These are phyloP conservation scores for Drosophila nigromelanica DNA, from an alignment of 1,140 invertebrate genomes.

Conservation along the genomic window DNA sequence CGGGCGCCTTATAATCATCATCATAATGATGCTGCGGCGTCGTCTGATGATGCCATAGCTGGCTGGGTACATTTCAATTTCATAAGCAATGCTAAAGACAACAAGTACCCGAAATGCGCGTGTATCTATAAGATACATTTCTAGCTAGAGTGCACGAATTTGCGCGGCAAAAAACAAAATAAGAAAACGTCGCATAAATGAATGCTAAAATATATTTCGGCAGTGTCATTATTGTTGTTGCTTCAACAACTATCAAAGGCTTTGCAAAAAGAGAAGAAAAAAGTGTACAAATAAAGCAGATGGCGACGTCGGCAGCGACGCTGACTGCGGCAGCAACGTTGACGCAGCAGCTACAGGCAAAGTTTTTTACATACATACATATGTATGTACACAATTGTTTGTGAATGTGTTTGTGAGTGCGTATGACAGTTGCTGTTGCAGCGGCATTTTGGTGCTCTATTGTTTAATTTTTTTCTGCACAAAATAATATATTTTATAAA, in stretches of 20 bases:
- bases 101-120: conserved; percentile 64
- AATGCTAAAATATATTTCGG: conserved; percentile 77
- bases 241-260: conserved; percentile 72
- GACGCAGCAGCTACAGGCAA: conserved; percentile 15
- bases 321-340: conserved; percentile 16
- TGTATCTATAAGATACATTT: conserved; percentile 76
- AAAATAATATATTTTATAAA: conserved; percentile 24
- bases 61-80: conserved; percentile 71
- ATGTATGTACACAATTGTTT: background rate
- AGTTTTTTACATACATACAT: conserved; percentile 4
- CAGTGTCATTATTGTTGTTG: conserved; percentile 58
- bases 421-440: conserved; percentile 24
- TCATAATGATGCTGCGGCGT: conserved; percentile 37
- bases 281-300: conserved; percentile 51
- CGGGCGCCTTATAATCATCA: conserved; percentile 18
- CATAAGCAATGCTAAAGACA: conserved; percentile 41
- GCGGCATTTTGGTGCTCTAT: conserved; percentile 32
- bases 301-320: conserved; percentile 19
- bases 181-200: conserved; percentile 67
- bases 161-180: conserved; percentile 62
- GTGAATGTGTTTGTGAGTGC: conserved; percentile 12
- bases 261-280: conserved; percentile 51
- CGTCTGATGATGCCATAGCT: conserved; percentile 69
- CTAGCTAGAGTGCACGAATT: conserved; percentile 65
- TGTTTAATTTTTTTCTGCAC: conserved; percentile 27